Conservation (phyloP, 2,113 vertebrate genomes). For the Erinaceus europaeus region DNA sequence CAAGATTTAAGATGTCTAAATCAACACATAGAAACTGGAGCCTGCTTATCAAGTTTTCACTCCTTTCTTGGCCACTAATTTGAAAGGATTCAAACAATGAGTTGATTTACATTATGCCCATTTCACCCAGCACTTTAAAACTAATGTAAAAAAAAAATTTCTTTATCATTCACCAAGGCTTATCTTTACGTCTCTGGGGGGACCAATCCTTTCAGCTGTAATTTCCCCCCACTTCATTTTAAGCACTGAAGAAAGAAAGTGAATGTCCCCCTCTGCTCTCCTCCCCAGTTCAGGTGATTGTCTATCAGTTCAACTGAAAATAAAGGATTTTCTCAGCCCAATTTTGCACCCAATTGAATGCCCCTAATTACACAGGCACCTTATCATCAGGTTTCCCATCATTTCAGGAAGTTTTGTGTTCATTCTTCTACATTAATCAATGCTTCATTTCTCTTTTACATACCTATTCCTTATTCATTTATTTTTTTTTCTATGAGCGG, state of each 20-base stretch:
- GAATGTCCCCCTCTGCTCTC: not conserved
- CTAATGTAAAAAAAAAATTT: conserved; percentile 14
- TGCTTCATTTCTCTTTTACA: conserved; percentile 7
- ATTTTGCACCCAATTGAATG: conserved; percentile 68
- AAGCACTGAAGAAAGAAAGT: conserved; percentile 62
- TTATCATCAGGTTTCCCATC: conserved; percentile 30
- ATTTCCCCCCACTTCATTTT: conserved; percentile 52
- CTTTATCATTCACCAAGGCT: conserved; percentile 51
- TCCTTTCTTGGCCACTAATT: conserved; percentile 3
- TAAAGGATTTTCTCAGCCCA: conserved; percentile 51
- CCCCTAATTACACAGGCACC: not conserved
- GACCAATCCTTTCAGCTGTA: conserved; percentile 23
- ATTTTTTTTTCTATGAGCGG: not conserved
- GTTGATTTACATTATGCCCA: conserved; percentile 24
- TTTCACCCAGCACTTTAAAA: conserved; percentile 26
- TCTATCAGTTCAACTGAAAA: conserved; percentile 47
- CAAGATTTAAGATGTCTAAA: conserved; percentile 58
- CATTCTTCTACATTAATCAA: conserved; percentile 9
- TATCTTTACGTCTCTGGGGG: conserved; percentile 59
- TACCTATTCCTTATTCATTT: conserved; percentile 33
- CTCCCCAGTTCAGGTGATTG: conserved; percentile 31
- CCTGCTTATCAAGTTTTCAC: conserved; percentile 61
- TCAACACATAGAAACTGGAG: conserved; percentile 58
- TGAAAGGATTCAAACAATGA: conserved; percentile 30
- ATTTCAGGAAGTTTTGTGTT: conserved; percentile 34